phyloP scores from a whole-genome alignment of 2,888 invertebrate species.

The Tyria jacobaeae region DNA sequence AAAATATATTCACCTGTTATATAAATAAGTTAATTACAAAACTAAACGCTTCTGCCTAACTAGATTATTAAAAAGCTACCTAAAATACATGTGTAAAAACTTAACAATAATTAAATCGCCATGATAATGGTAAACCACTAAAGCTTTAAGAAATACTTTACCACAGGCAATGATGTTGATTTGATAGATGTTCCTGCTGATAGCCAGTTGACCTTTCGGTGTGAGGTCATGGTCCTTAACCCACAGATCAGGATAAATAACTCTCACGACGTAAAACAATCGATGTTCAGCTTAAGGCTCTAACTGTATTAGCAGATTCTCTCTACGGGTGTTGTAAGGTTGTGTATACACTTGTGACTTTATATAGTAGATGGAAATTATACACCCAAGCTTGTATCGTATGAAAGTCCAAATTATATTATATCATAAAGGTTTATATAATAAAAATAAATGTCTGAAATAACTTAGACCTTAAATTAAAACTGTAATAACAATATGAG shows the following conservation, averaged over 20 bases:
- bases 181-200: slow-evolving; percentile 9
- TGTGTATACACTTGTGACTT: neutral
- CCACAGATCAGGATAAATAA: slow-evolving; percentile 29
- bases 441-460: no score
- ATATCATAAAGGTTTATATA: no score
- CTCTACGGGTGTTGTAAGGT: slow-evolving; percentile 40
- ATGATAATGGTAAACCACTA: neutral
- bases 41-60: no score
- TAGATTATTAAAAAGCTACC: no score
- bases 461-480: no score
- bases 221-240: slow-evolving; percentile 35
- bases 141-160: slow-evolving; percentile 3
- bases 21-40: no score
- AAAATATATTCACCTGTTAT: no score
- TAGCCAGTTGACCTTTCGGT: slow-evolving; percentile 14
- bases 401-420: no score
- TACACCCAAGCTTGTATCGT: no score
- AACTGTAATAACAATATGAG: no score
- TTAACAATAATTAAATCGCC: neutral
- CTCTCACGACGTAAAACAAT: slow-evolving; percentile 39
- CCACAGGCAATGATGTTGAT: slow-evolving; percentile 7
- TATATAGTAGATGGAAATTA: neutral
- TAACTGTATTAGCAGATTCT: slow-evolving; percentile 56
- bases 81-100: no score
- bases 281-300: slow-evolving; percentile 42